phyloP scores from a whole-genome alignment of 2,113 vertebrate genomes.

The Arvicanthis niloticus region DNA sequence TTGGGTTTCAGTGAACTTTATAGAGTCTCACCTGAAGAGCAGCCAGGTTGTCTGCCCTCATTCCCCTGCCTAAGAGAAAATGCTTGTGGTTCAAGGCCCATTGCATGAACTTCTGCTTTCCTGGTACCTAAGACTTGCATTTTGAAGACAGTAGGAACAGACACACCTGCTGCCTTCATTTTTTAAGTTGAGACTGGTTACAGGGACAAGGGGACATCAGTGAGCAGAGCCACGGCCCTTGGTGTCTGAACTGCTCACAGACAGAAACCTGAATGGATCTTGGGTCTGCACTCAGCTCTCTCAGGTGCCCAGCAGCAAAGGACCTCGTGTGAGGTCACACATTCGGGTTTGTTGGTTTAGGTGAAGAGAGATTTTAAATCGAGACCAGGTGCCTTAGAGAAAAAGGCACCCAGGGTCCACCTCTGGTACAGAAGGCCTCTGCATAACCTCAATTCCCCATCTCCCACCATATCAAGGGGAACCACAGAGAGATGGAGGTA shows the following conservation, averaged over 20 bases:
- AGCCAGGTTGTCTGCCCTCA: neutral
- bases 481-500: neutral
- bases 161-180: too few relatives aligned
- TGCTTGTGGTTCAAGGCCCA: neutral
- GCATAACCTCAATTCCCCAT: neutral
- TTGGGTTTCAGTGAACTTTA: neutral
- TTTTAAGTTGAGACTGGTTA: neutral
- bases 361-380: neutral
- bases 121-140: neutral
- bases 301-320: fast-evolving
- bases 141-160: neutral
- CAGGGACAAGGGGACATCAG: neutral
- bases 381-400: neutral
- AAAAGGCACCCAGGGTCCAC: neutral
- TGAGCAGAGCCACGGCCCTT: too few relatives aligned
- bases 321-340: neutral
- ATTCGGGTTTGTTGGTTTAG: neutral
- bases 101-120: fast-evolving
- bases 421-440: neutral
- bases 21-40: neutral
- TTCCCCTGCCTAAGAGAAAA: neutral
- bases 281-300: neutral
- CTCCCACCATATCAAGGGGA: neutral
- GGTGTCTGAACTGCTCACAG: fast-evolving
- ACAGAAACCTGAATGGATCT: neutral